Base-by-base conservation (phyloP, 2,113 vertebrate genomes). In the Leiothrix lutea region DNA sequence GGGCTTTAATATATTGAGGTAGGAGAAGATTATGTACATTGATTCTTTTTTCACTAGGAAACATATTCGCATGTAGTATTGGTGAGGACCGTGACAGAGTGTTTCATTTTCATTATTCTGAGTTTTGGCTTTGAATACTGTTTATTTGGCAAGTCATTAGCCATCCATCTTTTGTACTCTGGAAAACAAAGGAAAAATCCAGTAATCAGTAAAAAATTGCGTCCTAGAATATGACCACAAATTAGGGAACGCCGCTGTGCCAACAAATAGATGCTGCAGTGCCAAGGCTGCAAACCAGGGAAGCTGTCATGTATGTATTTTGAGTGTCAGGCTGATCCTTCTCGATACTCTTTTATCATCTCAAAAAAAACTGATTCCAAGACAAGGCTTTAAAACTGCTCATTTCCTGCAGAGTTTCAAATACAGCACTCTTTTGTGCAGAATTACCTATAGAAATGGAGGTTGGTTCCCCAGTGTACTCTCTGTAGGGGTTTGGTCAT, bases 71-170 rank as follows among this genome's bases (percentile, higher is more conserved):
- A 29, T 90, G 45, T 83, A 31, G 44, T 66, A 36, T 67, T 86
- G 38, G 25, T 86, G 44, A 72, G 33, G 45, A 89, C 69, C 78
- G 50, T 96, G 86, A 88, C 72, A 83, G 81, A 25, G 48, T 81
- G 38, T 28, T 95, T 69, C 91, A 54, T 81, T 84, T 95, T 90
- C 38, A 62, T 84, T 90, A 79, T 90, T 86, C 65, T 57, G 36
- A 83, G 31, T 57, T 92, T 90, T 89, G 60, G 11, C 66, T 94
- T 83, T 88, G 74, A 84, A 86, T 86, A 61, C 36, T 93, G 69
- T 96, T 96, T 95, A 73, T 94, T 96, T 95, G 65, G 94, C 38
- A 71, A 94, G 36, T 92, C 64, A 88, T 96, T 94, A 97, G 60
- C 95, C 85, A 90, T 83, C 89, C 51, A 58, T 94, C 60, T 62